Conservation (phyloP, 2,888 invertebrate genomes). For the Schrankia costaestrigalis region DNA sequence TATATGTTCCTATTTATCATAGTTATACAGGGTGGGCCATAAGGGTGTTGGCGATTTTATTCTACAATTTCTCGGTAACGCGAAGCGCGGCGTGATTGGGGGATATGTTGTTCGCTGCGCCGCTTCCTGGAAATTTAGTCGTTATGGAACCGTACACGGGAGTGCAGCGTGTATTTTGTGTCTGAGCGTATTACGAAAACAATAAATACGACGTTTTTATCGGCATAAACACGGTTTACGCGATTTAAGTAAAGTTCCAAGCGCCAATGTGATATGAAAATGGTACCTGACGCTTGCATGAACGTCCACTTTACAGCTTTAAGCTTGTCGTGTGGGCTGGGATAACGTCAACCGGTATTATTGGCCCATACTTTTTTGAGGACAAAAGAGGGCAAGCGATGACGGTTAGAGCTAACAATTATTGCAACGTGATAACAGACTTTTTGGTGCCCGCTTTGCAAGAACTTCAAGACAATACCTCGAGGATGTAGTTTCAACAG, state of each 20-base stretch:
- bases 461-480: conserved; percentile 10
- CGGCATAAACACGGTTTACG: conserved; percentile 6
- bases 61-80: no score
- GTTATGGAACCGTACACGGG: conserved; percentile 6
- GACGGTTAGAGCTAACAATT: conserved; percentile 16
- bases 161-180: conserved; percentile 10
- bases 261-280: conserved; percentile 12
- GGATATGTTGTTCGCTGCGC: neutral
- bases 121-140: neutral
- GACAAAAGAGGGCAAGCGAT: conserved; percentile 13
- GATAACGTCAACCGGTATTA: conserved; percentile 11
- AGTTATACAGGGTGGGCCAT: no score
- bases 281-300: no score
- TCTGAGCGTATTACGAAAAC: no score
- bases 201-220: no score
- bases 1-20: no score
- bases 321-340: conserved; percentile 13
- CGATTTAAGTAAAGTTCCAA: conserved; percentile 9
- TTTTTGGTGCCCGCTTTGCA: conserved; percentile 8
- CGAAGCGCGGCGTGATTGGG: neutral
- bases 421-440: conserved; percentile 9
- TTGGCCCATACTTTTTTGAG: conserved; percentile 16
- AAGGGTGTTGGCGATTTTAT: no score
- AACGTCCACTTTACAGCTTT: no score
- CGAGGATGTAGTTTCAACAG: conserved; percentile 8